Evolutionary conservation across 2,888 invertebrate species (phyloP).

Genomic region (Cyaniris semiargus): DNA sequence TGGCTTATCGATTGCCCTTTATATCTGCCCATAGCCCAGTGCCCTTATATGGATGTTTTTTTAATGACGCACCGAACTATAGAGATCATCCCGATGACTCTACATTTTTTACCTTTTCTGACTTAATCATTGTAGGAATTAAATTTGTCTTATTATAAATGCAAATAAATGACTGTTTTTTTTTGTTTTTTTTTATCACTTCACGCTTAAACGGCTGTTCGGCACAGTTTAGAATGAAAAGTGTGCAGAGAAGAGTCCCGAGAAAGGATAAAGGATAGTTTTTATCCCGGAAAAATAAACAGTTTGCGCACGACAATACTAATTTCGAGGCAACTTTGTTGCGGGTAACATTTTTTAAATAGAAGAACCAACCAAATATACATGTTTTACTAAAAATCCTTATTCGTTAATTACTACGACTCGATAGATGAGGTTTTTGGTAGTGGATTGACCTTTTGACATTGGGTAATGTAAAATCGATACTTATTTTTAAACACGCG

Average conservation of each 20-base stretch:
- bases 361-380: not conserved
- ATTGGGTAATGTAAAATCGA: not conserved
- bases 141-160: no score
- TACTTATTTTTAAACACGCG: not conserved
- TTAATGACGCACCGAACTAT: not conserved
- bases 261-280: not conserved
- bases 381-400: not conserved
- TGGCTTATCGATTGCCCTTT: slow-evolving; percentile 43
- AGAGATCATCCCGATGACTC: not conserved
- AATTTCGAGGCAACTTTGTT: not conserved
- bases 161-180: no score
- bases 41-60: not conserved
- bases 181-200: no score
- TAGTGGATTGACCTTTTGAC: slow-evolving; percentile 7
- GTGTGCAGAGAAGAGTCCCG: no score
- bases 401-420: not conserved
- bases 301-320: not conserved
- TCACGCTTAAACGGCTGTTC: no score
- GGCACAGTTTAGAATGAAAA: no score
- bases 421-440: not conserved
- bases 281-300: not conserved
- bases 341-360: not conserved
- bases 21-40: slow-evolving; percentile 47
- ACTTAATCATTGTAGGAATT: not conserved
- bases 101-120: not conserved